phyloP scores from a whole-genome alignment of 64 coral and sea anemone genomes.

The Montipora foliosa region DNA sequence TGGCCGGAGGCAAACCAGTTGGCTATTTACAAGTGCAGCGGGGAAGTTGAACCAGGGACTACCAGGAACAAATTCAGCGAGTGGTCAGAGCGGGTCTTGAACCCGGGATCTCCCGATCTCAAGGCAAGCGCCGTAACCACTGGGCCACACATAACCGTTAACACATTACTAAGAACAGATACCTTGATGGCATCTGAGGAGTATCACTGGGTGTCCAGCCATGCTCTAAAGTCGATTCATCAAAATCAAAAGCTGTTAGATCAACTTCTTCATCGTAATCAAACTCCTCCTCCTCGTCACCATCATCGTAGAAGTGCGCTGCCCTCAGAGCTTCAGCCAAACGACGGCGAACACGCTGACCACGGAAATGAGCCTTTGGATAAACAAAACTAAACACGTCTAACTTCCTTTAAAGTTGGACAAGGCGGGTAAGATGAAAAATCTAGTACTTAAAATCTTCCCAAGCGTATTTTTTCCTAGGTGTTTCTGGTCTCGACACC shows the following conservation, averaged over 20 bases:
- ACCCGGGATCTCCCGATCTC: no score
- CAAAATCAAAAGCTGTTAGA: constrained; percentile 90
- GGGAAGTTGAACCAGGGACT: no score
- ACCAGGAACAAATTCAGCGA: no score
- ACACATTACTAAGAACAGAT: not conserved
- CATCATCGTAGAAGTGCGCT: constrained; percentile 40
- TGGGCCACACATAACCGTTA: no score
- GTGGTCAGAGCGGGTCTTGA: no score
- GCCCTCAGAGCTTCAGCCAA: constrained; percentile 64
- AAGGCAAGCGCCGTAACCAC: no score
- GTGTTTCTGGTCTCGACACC: no score
- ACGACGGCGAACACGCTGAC: constrained; percentile 70
- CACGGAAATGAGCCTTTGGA: constrained; percentile 82
- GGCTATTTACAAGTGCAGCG: no score
- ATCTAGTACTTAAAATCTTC: no score
- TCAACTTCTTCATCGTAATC: constrained; percentile 97
- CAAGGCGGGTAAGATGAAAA: no score
- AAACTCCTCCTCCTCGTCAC: constrained; percentile 84
- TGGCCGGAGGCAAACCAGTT: no score
- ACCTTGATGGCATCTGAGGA: constrained; percentile 86
- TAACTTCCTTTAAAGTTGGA: not conserved
- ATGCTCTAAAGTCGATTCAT: constrained; percentile 75
- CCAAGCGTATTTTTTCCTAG: no score
- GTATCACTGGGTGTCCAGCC: constrained; percentile 90
- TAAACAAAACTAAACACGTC: not conserved